Base-by-base conservation (phyloP, 1,140 invertebrate species). In the Euwallacea similis region DNA sequence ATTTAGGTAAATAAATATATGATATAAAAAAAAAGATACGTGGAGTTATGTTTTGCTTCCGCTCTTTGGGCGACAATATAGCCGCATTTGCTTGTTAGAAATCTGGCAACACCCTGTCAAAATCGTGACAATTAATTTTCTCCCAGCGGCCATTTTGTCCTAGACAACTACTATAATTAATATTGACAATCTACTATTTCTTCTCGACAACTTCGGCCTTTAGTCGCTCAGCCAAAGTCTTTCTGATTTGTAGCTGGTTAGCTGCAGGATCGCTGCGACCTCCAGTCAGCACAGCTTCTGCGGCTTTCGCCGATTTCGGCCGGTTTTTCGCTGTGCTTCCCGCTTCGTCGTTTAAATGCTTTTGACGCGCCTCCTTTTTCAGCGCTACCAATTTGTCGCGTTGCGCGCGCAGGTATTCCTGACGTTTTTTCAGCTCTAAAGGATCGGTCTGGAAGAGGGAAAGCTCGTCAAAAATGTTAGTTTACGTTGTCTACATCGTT, bases 341-440 rank as follows among this genome's bases (percentile, higher is more conserved):
- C 80, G 8, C 83, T 81, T 85, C 82, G 9, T 82, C 85, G n/a
- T 86, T 86, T 3, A 97, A 82, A 76, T 91, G 88, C 74, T 91
- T 90, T 76, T 91, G 90, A 33, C 95, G 85, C 15, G 92, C 93
- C 81, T 92, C 87, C 79, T 93, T 93, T 79, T 97, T 97, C 76
- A 97, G 79, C 13, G 91, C 91, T 42, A 97, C 84, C 15, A 98
- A 86, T 79, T 96, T 95, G 80, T 97, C 95, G 41, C 95, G 85
- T 81, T 96, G 94, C 56, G 91, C 86, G 42, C 92, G 88, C 33
- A 98, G 82, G 80, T 96, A 97, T 75, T 93, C 87, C 77, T 94
- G 91, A 0, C 95, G 85, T 66, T 89, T 88, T 70, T 87, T 86
- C n/a, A 96, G 82, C 76, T 97, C 94, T 62, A 88, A 87, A 15